phyloP scores from a whole-genome alignment of 1,140 invertebrate species.

The Armadillidium nasatum region DNA sequence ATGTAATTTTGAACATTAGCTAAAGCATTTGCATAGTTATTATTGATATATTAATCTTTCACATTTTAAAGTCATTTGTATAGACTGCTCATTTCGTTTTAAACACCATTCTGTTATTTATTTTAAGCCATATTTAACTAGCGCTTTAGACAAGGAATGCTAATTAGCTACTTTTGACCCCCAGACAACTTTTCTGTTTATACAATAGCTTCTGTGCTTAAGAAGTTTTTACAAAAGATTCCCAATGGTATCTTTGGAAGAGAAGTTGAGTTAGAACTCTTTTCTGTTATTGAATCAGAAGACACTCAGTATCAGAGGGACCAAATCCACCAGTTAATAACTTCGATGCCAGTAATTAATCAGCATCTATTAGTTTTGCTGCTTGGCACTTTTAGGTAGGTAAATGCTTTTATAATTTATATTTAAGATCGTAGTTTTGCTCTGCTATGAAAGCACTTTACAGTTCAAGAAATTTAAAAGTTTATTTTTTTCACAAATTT shows the following conservation, averaged over 20 bases:
- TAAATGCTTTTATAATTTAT: not conserved
- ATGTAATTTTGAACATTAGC: too few species aligned
- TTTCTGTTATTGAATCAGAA: conserved; percentile 71
- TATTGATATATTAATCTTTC: too few species aligned
- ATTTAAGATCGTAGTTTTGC: too few species aligned
- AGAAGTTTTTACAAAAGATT: conserved; percentile 95
- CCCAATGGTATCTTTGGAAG: conserved; percentile 91
- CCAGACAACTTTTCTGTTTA: conserved; percentile 72
- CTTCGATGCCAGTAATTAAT: conserved; percentile 78
- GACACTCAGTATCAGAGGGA: conserved; percentile 75
- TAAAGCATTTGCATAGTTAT: too few species aligned
- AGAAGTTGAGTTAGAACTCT: conserved; percentile 82
- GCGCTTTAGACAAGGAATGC: not conserved
- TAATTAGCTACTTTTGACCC: not conserved
- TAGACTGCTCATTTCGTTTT: too few species aligned
- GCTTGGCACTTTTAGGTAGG: conserved; percentile 69
- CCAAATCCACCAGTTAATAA: conserved; percentile 83
- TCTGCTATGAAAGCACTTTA: too few species aligned
- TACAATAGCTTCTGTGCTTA: conserved; percentile 95
- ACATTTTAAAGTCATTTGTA: too few species aligned
- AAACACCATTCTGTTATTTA: too few species aligned
- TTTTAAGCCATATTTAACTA: too few species aligned
- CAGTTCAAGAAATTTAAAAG: too few species aligned
- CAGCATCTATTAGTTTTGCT: conserved; percentile 89
- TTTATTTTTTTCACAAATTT: too few species aligned